phyloP scores from a whole-genome alignment of 2,888 invertebrate genomes.

The Aporophyla lueneburgensis region DNA sequence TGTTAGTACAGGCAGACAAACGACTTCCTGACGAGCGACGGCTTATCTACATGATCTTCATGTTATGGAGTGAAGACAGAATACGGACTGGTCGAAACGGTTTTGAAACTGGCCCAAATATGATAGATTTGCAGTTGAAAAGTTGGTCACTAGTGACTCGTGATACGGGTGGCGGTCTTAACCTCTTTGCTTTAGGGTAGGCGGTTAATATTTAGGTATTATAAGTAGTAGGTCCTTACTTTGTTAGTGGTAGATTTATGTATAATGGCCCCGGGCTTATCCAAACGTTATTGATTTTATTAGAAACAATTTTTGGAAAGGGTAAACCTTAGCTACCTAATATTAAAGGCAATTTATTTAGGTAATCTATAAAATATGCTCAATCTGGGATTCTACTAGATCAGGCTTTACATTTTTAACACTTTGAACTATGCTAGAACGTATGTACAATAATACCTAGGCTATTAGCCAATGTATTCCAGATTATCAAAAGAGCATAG shows the following conservation, averaged over 20 bases:
- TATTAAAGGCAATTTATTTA: not conserved
- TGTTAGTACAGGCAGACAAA: slow-evolving; percentile 49
- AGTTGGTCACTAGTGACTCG: not conserved
- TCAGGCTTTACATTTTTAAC: not conserved
- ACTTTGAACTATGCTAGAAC: not conserved
- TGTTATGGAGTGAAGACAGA: slow-evolving; percentile 4
- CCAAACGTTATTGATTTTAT: not conserved
- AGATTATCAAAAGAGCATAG: not conserved
- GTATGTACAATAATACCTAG: not conserved
- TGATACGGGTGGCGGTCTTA: no score
- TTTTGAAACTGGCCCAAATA: not conserved
- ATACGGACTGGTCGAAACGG: not conserved
- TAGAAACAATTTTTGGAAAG: not conserved
- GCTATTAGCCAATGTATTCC: no score
- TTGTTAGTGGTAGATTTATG: not conserved
- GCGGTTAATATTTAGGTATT: no score
- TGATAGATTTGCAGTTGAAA: not conserved
- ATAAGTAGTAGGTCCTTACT: not conserved
- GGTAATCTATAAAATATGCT: not conserved
- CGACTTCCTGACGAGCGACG: slow-evolving; percentile 47
- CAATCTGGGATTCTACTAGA: not conserved
- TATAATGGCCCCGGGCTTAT: not conserved
- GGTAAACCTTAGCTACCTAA: not conserved
- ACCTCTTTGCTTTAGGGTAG: not conserved
- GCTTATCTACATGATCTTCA: slow-evolving; percentile 35